Base-by-base conservation (phyloP, 1,140 invertebrate species). In the Drosophila nigromelanica region DNA sequence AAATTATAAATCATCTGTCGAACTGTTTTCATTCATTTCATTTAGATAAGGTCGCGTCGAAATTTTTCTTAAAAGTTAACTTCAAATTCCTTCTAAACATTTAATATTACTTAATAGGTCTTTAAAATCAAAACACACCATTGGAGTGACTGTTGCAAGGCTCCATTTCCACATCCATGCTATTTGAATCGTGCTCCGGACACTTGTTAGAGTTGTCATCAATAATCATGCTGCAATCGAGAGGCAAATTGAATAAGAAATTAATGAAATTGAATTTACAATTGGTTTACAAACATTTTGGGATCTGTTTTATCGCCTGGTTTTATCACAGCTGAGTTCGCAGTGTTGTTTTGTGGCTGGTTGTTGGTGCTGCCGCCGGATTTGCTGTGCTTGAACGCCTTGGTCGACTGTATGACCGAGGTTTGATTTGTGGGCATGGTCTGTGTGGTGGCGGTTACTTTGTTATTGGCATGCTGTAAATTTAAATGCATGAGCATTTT, bases 371-470 rank as follows among this genome's bases (percentile, higher is more conserved):
- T 48, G 35, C 58, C 80, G 62, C 76, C 69, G 50, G 77, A 61
- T 92, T 93, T 93, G 52, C 92, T 92, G 60, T 92, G 93, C 52
- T 89, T 92, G 93, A 90, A 94, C 58, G 93, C 92, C 93, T 96
- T 95, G 48, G 95, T 95, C 61, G 95, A 95, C 91, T 96, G 95
- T 86, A 96, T 95, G 42, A 96, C 95, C 63, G 95, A 95, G 42
- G 95, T 95, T 92, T 95, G 95, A 91, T 90, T 90, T 60, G 91
- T 90, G 56, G 90, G 86, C 86, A 91, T 89, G 30, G 76, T 90
- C 77, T 90, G 87, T 69, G 80, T 91, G 52, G 83, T 89, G 75
- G 85, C 80, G 48, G 81, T 89, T 35, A 87, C 82, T 76, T 87
- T 87, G 55, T 87, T 87, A 35, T 87, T 89, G 68, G 73, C 72